Conservation (phyloP, 2,888 invertebrate species). For the Scaptomyza polygonia region DNA sequence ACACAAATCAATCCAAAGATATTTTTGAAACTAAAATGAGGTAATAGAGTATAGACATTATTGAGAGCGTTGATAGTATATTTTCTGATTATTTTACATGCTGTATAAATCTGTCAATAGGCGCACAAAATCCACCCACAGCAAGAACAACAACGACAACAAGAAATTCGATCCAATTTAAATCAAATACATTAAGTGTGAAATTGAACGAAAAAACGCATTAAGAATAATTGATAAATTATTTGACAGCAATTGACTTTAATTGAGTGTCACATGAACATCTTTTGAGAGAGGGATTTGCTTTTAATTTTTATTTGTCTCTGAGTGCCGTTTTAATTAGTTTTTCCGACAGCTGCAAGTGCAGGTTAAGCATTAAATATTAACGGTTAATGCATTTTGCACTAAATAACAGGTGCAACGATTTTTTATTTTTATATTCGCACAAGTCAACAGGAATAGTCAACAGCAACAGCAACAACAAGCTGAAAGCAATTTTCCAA, state of each 20-base stretch:
- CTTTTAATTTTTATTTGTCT: slow-evolving; percentile 9
- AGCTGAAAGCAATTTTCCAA: slow-evolving; percentile 53
- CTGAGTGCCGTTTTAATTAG: slow-evolving; percentile 32
- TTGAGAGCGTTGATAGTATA: not conserved
- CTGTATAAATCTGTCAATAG: slow-evolving; percentile 31
- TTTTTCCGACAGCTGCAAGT: slow-evolving; percentile 53
- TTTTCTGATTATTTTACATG: not conserved
- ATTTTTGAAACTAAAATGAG: not conserved
- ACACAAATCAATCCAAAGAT: not conserved
- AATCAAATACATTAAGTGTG: slow-evolving; percentile 26
- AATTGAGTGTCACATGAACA: slow-evolving; percentile 63
- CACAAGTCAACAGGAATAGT: slow-evolving; percentile 6
- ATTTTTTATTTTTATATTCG: slow-evolving; percentile 13
- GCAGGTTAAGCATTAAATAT: slow-evolving; percentile 45
- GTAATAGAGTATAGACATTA: not conserved
- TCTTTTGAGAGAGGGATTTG: slow-evolving; percentile 26
- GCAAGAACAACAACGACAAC: not conserved
- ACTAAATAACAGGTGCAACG: slow-evolving; percentile 57
- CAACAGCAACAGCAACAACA: slow-evolving; percentile 26
- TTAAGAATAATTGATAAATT: slow-evolving; percentile 70
- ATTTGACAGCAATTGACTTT: slow-evolving; percentile 75
- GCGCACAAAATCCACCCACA: slow-evolving; percentile 23
- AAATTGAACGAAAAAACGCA: slow-evolving; percentile 34
- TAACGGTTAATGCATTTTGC: slow-evolving; percentile 62
- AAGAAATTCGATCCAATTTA: slow-evolving; percentile 21